Evolutionary conservation across 2,888 invertebrate genomes (phyloP).

Genomic region (Dascillus cervinus): DNA sequence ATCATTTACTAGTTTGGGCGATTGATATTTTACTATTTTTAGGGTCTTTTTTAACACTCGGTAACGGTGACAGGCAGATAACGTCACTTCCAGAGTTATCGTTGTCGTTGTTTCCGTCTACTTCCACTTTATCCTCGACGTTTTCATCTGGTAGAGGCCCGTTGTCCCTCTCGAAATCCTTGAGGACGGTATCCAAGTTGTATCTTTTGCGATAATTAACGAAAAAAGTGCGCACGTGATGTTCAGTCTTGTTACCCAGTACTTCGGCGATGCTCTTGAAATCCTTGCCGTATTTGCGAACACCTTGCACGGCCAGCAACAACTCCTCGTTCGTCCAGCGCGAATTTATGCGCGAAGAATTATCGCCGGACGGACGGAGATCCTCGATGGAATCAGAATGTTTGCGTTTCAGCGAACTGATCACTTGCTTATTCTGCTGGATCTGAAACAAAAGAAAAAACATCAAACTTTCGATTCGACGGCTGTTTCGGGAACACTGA

Average conservation of each 20-base stretch:
- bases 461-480: too few species aligned
- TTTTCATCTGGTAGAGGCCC: constrained; percentile 41
- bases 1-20: constrained; percentile 31
- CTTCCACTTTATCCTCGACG: constrained; percentile 25
- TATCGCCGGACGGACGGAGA: constrained; percentile 34
- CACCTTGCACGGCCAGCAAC: constrained; percentile 83
- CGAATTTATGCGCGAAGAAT: constrained; percentile 60
- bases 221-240: constrained; percentile 87
- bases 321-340: constrained; percentile 92
- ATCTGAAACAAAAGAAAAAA: constrained; percentile 56
- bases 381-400: constrained; percentile 45
- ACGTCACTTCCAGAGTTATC: constrained; percentile 36
- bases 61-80: constrained; percentile 46
- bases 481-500: too few species aligned
- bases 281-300: constrained; percentile 76
- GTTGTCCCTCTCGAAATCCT: constrained; percentile 77
- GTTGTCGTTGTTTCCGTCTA: constrained; percentile 28
- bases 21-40: constrained; percentile 30
- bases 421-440: constrained; percentile 88
- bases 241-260: constrained; percentile 90
- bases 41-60: constrained; percentile 33
- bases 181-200: constrained; percentile 77
- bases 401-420: constrained; percentile 80
- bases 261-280: constrained; percentile 92
- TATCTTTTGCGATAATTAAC: constrained; percentile 83